Evolutionary conservation across 2,888 invertebrate species (phyloP), one percentile per base, ranked within the genome.

Genomic region (Eupithecia exiguata): DNA sequence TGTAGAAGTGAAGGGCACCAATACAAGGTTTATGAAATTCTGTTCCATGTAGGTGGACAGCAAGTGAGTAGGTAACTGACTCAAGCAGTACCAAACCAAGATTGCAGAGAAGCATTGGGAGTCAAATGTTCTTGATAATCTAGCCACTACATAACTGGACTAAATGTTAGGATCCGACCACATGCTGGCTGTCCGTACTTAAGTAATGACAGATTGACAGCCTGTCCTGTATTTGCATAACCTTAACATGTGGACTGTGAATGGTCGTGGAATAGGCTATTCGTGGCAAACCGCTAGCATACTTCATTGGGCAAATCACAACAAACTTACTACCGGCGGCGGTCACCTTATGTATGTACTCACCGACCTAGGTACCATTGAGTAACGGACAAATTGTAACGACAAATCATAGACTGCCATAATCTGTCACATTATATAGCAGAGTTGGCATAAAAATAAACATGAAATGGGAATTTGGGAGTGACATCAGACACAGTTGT

Each of bases 371-470:
- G n/a, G 46, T 7, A 49, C 7, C 46, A 49, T n/a, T n/a, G n/a
- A 49, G 0, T 18, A 46, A 9, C 1, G 46, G 46, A 49, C n/a
- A 49, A 49, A 3, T n/a, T 46, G 16, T 30, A 30, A 30, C 30
- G 1, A 30, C 30, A 30, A 4, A 3, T 30, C 30, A 30, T 30
- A 30, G 2, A 40, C 14, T 40, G 40, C n/a, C n/a, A n/a, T 40
- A 40, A 14, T 40, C 40, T 14, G 40, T 40, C 40, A 40, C 40
- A 40, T 16, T 43, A 5, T 21, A 16, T 61, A 18, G 18, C 35
- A 46, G 40, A 70, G 35, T 73, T 74, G 68, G 71, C 72, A 67
- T 73, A 74, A 75, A 70, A 68, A 76, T 77, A 89, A 71, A 72
- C 68, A 72, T 61, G 65, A 78, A 74, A 67, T 30, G 40, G 35